Evolutionary conservation across 1,140 invertebrate genomes (phyloP), one percentile per base, ranked within the genome.

Genomic region (Philopotamus ludificatus): DNA sequence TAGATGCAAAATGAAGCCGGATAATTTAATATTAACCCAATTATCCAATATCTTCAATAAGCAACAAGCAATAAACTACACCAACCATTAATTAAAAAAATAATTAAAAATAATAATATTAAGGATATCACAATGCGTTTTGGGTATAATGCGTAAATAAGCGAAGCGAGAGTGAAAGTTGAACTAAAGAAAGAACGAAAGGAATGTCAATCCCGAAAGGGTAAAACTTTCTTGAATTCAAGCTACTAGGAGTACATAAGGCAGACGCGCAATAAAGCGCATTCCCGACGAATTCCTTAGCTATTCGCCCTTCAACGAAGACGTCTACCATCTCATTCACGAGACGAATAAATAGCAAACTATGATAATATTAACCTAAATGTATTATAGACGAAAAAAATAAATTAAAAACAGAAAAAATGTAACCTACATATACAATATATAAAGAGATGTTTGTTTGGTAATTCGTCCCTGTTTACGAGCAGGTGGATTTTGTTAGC

Each of bases 201-300:
- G 25, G 60, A 58, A 60, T 63, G 63, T 54, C 58, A 57, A 60
- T 70, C 45, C 61, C 64, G 64, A 70, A 70, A 66, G 68, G 68
- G 68, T 70, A 70, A 66, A 63, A 58, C 64, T 64, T 64, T 41
- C 34, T 61, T 70, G 68, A 70, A 70, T 70, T 70, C 57, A 26
- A 39, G 26, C 44, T 63, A 66, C 65, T 28, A 60, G 68, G 68
- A 28, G 20, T 26, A 22, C 68, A 70, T 54, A 41, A 63, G 9
- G 2, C 4, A 41, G 18, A 44, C 21, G 25, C 20, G 47, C 3
- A 3, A 16, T 16, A n/a, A 10, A 49, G 21, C 45, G 21, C 59
- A 23, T 39, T 22, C 3, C 21, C 28, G 28, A 15, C 63, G 54
- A 22, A 22, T 28, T 16, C 54, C 23, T 22, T 49, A 61, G 47